Evolutionary conservation across 2,888 invertebrate genomes (phyloP), one percentile per base, ranked within the genome.

Genomic region (Heliconius ismenius): DNA sequence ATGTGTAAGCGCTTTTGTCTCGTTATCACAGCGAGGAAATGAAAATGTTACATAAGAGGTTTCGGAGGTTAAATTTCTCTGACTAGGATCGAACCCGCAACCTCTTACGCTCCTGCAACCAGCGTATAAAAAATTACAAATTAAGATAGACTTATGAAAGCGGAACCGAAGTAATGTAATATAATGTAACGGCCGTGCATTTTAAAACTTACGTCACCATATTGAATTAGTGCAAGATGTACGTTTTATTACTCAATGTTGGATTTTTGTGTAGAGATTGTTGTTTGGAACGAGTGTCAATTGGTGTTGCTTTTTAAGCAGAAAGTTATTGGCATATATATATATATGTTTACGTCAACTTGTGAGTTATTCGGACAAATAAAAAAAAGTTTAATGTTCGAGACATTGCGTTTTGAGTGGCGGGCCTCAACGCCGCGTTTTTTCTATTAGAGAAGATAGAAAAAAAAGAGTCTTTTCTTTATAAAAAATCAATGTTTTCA

Each of bases 141-240:
- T 80, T 74, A 73, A 70, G 77, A 75, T 70, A 77, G 76, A 80
- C 70, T 79, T 79, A 79, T 76, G 80, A 80, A 81, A 81, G 81
- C 79, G 79, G 77, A 80, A 81, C 78, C 36, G 73, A 32, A 76
- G 63, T 62, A 72, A 76, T 65, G 62, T 62, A 62, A 26, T 49
- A 18, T 21, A 21, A 49, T 49, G 49, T 60, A 60, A 60, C 7
- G 60, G 32, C n/a, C 24, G 21, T 76, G 76, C 76, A 73, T 43
- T 76, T 67, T 43, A 72, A 75, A 73, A 49, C 49, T 79, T 80
- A 76, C 79, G 68, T 79, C 76, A 80, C 62, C 18, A 28, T 24
- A 73, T 63, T 78, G 76, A 78, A 79, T 76, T 78, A 76, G 58
- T 64, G 74, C 73, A 76, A 54, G 58, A 65, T 39, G 58, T 54